Percentiles rank a stretch among this genome's conserved stretches.
Conservation (phyloP, 2,113 vertebrate genomes). For the Scomber colias region DNA sequence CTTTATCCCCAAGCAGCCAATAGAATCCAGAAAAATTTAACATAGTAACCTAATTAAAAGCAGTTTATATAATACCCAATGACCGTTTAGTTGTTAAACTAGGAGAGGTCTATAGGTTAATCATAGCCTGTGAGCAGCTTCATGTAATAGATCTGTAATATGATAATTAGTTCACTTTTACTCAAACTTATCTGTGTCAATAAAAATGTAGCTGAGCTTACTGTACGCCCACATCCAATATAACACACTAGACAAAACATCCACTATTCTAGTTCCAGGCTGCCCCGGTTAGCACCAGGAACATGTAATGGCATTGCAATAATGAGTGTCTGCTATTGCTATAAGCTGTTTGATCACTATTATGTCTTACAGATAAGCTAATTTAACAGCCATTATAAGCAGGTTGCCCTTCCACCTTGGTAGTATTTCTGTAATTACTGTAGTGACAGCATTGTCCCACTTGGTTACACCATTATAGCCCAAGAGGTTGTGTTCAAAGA, state of each 20-base stretch:
- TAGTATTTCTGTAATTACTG: conserved; percentile 67
- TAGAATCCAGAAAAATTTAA: conserved; percentile 68
- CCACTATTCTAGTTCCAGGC: conserved; percentile 30
- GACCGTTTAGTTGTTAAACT: conserved; percentile 78
- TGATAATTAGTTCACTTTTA: conserved; percentile 82
- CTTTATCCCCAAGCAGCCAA: conserved; percentile 74
- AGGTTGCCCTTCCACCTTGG: conserved; percentile 64
- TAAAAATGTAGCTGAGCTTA: conserved; percentile 68
- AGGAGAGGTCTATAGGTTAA: conserved; percentile 84
- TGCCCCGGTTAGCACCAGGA: conserved; percentile 31
- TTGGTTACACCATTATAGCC: conserved; percentile 52
- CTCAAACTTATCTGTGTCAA: conserved; percentile 83
- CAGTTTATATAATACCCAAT: conserved; percentile 79
- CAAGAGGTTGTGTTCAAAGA: conserved; percentile 56
- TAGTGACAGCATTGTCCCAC: conserved; percentile 58
- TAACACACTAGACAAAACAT: conserved; percentile 57
- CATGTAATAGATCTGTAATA: conserved; percentile 77
- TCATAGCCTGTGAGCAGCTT: conserved; percentile 85
- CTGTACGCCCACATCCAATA: conserved; percentile 43
- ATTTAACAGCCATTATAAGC: conserved; percentile 70
- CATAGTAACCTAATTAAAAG: conserved; percentile 86
- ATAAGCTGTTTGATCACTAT: conserved; percentile 69
- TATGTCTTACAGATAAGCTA: conserved; percentile 67
- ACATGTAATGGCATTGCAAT: conserved; percentile 46
- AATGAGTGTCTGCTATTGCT: conserved; percentile 56